phyloP scores from a whole-genome alignment of 2,888 invertebrate genomes.

The Lycia hirtaria region DNA sequence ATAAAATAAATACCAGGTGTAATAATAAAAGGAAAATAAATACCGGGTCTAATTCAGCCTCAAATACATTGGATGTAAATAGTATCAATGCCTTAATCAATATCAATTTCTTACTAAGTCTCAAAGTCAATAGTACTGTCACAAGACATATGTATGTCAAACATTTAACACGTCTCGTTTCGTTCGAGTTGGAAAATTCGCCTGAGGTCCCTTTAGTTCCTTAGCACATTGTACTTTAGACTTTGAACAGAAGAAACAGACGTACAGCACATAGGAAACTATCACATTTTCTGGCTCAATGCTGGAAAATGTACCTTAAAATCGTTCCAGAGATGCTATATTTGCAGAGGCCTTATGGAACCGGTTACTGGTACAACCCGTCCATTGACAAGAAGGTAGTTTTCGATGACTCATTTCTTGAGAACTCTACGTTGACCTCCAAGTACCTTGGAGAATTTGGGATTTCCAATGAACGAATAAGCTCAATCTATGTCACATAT shows the following conservation, averaged over 20 bases:
- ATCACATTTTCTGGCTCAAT: background rate
- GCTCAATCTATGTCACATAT: background rate
- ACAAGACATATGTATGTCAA: no score
- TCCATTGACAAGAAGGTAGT: constrained; percentile 35
- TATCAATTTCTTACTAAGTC: no score
- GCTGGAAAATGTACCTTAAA: background rate
- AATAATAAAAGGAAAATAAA: no score
- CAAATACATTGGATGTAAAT: no score
- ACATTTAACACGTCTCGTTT: no score
- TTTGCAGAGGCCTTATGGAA: constrained; percentile 6
- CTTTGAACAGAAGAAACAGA: background rate
- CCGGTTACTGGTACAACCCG: constrained; percentile 32
- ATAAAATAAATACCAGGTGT: no score
- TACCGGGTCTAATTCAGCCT: no score
- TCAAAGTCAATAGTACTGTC: no score
- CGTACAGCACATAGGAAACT: background rate
- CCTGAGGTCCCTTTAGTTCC: background rate
- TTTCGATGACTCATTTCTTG: constrained; percentile 26
- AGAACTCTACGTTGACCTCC: constrained; percentile 22
- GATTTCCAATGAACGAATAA: constrained; percentile 20
- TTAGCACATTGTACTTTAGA: constrained; percentile 1
- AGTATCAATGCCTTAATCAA: no score
- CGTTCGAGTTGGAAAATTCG: background rate
- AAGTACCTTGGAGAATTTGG: constrained; percentile 28
- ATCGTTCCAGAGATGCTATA: background rate